Conservation (phyloP, 2,888 invertebrate species). For the Junonia oenone region DNA sequence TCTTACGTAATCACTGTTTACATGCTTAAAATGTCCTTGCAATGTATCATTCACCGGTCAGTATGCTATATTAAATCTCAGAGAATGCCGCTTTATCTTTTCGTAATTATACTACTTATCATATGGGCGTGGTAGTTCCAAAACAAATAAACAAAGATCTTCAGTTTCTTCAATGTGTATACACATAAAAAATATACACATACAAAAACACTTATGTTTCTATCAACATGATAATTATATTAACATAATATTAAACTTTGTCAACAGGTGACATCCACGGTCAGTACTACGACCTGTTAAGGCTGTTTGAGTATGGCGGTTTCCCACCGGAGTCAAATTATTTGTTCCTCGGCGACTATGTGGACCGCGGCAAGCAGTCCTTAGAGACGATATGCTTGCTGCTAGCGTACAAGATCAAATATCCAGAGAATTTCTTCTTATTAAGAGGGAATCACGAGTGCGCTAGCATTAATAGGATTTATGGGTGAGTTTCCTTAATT, state of each 20-base stretch:
- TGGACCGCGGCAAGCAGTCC: conserved; percentile 98
- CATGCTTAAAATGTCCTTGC: too few species aligned
- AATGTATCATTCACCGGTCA: too few species aligned
- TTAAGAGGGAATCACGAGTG: conserved; percentile 98
- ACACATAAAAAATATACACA: too few species aligned
- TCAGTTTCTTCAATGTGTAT: too few species aligned
- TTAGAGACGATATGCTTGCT: conserved; percentile 98
- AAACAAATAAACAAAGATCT: too few species aligned
- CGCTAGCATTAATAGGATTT: conserved; percentile 98
- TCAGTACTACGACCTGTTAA: conserved; percentile 98
- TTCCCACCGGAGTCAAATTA: conserved; percentile 99
- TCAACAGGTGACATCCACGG: conserved; percentile 96
- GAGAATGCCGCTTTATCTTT: too few species aligned
- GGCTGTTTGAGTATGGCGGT: conserved; percentile 98
- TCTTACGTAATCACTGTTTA: too few species aligned
- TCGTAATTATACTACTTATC: too few species aligned
- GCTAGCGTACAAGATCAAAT: conserved; percentile 99
- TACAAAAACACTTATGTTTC: too few species aligned
- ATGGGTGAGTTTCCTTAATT: conserved; percentile 89
- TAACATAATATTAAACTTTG: background rate
- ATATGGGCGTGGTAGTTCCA: too few species aligned
- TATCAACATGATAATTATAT: background rate
- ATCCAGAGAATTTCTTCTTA: conserved; percentile 98
- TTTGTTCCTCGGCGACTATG: conserved; percentile 98
- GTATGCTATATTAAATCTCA: too few species aligned